Evolutionary conservation across 1,140 invertebrate species (phyloP), one percentile per base, ranked within the genome.

Genomic region (Ctenoplectra terminalis): DNA sequence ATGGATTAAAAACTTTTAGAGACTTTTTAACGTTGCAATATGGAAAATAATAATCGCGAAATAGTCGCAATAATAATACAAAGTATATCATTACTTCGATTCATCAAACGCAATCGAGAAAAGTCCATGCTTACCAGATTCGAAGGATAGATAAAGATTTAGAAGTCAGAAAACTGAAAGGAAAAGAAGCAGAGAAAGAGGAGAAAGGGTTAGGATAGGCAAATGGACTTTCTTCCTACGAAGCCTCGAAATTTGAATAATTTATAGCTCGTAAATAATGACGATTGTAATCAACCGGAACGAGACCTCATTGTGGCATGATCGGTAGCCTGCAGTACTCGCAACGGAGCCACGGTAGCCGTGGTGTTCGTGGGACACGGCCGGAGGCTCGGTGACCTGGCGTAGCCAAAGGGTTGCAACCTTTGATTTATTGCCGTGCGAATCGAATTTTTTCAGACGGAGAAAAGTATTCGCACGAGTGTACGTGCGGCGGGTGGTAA

Each of bases 241-340:
- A 9, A 81, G 71, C 77, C 9, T 71, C 15, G 26, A 20, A 66
- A 81, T 88, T 90, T 91, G 84, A 85, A 88, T 90, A 92, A 91
- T 92, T 92, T 92, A 92, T 81, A 88, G 70, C 90, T 87, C 74
- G 83, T 90, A 90, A 91, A 92, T 92, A 91, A 87, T 72, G 83
- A 31, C 71, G 88, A 90, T 84, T 77, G 63, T 82, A 89, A 91
- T 90, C 81, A 89, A 81, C 83, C 82, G 88, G 88, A 91, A 91
- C 88, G 82, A 86, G 83, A 17, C 54, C 54, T 84, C 87, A 82
- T 90, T 90, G 89, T 87, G 76, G 71, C 72, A 70, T 80, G 50
- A 87, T 89, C 82, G 76, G 82, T 82, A 83, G 50, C 40, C 58
- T 60, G 88, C 84, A 87, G 87, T 87, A 56, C 60, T 40, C 67